Percentiles rank a stretch among this genome's conserved stretches.
These are phyloP conservation scores for Channa maculata DNA, from an alignment of 2,113 vertebrate genomes.

Conservation along the genomic window DNA sequence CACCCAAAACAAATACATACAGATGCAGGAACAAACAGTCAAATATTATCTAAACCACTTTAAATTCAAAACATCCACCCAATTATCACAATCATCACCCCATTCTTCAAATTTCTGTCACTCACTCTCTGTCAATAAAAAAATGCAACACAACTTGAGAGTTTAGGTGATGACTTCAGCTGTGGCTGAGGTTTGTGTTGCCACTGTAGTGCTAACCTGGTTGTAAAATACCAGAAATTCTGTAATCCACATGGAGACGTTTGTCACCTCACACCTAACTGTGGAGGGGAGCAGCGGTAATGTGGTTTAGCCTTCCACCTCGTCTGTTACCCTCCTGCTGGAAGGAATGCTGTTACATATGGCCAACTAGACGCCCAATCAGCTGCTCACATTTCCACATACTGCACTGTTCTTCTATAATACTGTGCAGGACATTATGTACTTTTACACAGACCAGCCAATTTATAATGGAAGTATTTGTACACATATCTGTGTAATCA, in stretches of 20 bases:
- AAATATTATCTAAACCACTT: conserved; percentile 21
- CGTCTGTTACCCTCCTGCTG: conserved; percentile 51
- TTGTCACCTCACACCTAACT: conserved; percentile 75
- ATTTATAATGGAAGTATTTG: conserved; percentile 14
- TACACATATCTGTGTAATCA: background rate
- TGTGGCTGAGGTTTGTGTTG: conserved; percentile 50
- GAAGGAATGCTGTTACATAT: conserved; percentile 54
- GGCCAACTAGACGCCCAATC: conserved; percentile 39
- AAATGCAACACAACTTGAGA: conserved; percentile 6
- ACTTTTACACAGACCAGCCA: conserved; percentile 14
- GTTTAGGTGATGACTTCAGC: conserved; percentile 13
- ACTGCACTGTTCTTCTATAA: conserved; percentile 23
- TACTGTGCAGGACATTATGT: conserved; percentile 28
- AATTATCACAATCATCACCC: background rate
- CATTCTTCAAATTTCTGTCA: background rate
- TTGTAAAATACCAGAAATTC: conserved; percentile 75
- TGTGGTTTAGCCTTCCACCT: conserved; percentile 32
- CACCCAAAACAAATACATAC: conserved; percentile 36
- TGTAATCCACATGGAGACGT: conserved; percentile 76
- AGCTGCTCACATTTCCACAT: conserved; percentile 47
- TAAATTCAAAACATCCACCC: conserved; percentile 28
- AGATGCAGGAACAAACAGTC: conserved; percentile 36
- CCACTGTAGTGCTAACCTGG: conserved; percentile 59
- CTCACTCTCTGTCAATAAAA: background rate
- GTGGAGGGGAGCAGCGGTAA: conserved; percentile 58